Conservation (phyloP, 2,113 vertebrate genomes). For the Polypterus bichir region DNA sequence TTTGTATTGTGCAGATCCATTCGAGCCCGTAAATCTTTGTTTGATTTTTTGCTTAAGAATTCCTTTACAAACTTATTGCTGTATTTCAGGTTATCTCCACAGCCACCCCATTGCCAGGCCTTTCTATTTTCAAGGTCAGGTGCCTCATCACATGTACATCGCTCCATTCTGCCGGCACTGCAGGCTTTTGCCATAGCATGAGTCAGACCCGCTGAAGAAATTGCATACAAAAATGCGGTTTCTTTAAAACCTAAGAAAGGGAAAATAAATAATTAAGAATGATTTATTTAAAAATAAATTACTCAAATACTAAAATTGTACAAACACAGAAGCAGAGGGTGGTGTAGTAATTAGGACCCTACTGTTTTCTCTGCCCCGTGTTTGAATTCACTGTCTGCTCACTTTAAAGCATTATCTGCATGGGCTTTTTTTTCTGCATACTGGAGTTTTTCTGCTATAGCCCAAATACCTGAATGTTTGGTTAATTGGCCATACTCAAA, state of each 20-base stretch:
- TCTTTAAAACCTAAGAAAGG: slow-evolving; percentile 79
- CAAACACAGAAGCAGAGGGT: too few species aligned
- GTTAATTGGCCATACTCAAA: too few species aligned
- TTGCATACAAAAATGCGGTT: slow-evolving; percentile 87
- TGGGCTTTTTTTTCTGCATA: too few species aligned
- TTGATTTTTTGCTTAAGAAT: slow-evolving; percentile 88
- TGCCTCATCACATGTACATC: slow-evolving; percentile 92
- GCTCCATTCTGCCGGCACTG: slow-evolving; percentile 90
- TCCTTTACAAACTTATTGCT: slow-evolving; percentile 97
- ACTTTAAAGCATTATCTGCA: too few species aligned
- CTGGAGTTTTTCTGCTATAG: too few species aligned
- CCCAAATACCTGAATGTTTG: too few species aligned
- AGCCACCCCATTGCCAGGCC: slow-evolving; percentile 97
- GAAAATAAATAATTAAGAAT: too few species aligned
- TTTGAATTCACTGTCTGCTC: too few species aligned
- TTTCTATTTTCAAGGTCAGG: slow-evolving; percentile 92
- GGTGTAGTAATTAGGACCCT: too few species aligned
- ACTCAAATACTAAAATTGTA: too few species aligned
- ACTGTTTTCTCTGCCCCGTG: too few species aligned
- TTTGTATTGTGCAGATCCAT: slow-evolving; percentile 97
- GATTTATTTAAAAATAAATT: too few species aligned
- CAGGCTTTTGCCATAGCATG: slow-evolving; percentile 92
- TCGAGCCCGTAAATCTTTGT: slow-evolving; percentile 83
- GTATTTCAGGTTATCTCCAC: slow-evolving; percentile 94
- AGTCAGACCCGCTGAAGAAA: slow-evolving; percentile 86